Percentiles rank a stretch among this genome's conserved stretches.
phyloP scores from a whole-genome alignment of 2,888 invertebrate species.

The Ennomos fuscantarius region DNA sequence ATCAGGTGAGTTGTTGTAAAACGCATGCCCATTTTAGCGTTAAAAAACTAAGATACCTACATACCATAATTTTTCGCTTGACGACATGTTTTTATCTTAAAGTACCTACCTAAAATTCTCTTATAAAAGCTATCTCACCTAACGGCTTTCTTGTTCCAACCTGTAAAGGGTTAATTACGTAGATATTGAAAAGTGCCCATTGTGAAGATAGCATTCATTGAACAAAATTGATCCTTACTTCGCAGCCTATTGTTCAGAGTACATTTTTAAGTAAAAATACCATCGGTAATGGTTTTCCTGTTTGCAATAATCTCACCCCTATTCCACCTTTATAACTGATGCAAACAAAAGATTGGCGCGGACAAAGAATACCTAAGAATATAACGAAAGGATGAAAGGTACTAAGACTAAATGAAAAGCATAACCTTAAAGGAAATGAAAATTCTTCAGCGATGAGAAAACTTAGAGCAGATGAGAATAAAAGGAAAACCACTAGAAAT shows the following conservation, averaged over 20 bases:
- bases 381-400: constrained; percentile 48
- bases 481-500: constrained; percentile 56
- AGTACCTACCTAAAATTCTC: neutral
- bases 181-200: constrained; percentile 14
- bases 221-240: constrained; percentile 16
- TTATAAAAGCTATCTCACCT: neutral
- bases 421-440: constrained; percentile 54
- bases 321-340: constrained; percentile 53
- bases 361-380: constrained; percentile 47
- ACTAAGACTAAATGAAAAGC: constrained; percentile 44
- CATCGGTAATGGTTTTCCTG: constrained; percentile 48
- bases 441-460: constrained; percentile 62
- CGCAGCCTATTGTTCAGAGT: constrained; percentile 26
- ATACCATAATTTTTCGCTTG: too few relatives aligned
- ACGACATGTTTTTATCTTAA: too few relatives aligned
- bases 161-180: neutral
- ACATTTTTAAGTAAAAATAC: constrained; percentile 32
- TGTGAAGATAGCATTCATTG: constrained; percentile 10
- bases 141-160: neutral
- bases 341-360: constrained; percentile 46
- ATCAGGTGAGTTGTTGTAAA: too few relatives aligned
- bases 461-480: constrained; percentile 50
- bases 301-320: constrained; percentile 47
- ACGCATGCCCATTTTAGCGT: too few relatives aligned
- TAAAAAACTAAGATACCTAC: too few relatives aligned